These are phyloP conservation scores for Lycocerus yunnanus DNA, from an alignment of 2,888 invertebrate genomes.

Conservation along the genomic window DNA sequence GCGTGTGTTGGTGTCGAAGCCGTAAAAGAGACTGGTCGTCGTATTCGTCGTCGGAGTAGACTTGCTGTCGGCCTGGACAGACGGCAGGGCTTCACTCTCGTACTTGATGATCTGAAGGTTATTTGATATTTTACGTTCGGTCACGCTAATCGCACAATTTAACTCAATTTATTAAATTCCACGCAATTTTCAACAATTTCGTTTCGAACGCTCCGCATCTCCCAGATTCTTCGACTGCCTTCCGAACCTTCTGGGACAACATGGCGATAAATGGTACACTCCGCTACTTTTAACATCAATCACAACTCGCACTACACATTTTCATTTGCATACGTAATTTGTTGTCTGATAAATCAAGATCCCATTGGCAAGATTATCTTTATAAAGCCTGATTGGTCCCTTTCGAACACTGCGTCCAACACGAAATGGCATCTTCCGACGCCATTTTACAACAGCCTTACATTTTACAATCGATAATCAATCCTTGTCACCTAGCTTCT, in stretches of 20 bases:
- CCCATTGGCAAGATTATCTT: conserved; percentile 39
- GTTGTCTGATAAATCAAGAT: conserved; percentile 37
- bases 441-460: conserved; percentile 35
- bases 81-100: conserved; percentile 39
- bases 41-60: conserved; percentile 43
- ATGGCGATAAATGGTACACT: conserved; percentile 42
- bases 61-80: conserved; percentile 43
- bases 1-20: conserved; percentile 33
- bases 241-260: conserved; percentile 27
- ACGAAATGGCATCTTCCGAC: conserved; percentile 40
- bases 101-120: conserved; percentile 30
- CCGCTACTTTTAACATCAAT: conserved; percentile 40
- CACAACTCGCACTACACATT: conserved; percentile 26
- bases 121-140: conserved; percentile 25
- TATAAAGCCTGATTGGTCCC: conserved; percentile 36
- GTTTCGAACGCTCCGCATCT: conserved; percentile 9
- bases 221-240: conserved; percentile 33
- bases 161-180: conserved; percentile 25
- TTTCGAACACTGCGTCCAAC: conserved; percentile 16
- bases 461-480: neutral
- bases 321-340: conserved; percentile 39
- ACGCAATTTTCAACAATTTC: conserved; percentile 24
- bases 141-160: conserved; percentile 28
- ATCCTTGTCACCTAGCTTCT: no score
- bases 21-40: conserved; percentile 36